Conservation (phyloP, 1,140 invertebrate genomes). For the Bombus fervidus region DNA sequence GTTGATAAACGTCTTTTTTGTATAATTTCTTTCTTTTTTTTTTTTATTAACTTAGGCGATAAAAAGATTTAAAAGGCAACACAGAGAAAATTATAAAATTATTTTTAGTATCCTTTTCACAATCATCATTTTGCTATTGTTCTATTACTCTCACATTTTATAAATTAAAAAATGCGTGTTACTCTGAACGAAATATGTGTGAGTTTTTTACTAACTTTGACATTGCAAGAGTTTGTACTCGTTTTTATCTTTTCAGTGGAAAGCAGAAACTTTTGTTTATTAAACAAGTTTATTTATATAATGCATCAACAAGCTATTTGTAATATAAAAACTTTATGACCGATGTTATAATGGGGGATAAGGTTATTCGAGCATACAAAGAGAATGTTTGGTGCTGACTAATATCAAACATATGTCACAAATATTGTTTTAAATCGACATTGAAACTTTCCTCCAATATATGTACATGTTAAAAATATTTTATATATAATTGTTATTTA, state of each 20-base stretch:
- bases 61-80: not conserved
- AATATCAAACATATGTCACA: slow-evolving; percentile 26
- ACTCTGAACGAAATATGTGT: not conserved
- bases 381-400: slow-evolving; percentile 31
- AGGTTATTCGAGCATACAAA: slow-evolving; percentile 23
- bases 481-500: slow-evolving; percentile 54
- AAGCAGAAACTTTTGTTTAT: not conserved
- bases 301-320: slow-evolving; percentile 36
- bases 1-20: slow-evolving; percentile 37
- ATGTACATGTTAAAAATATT: slow-evolving; percentile 51
- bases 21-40: not conserved
- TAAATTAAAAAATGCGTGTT: not conserved
- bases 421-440: slow-evolving; percentile 30
- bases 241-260: not conserved
- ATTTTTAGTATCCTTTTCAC: not conserved
- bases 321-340: slow-evolving; percentile 18
- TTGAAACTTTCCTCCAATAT: slow-evolving; percentile 24
- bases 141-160: not conserved
- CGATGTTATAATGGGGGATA: slow-evolving; percentile 2
- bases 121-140: not conserved
- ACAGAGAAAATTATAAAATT: not conserved
- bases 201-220: slow-evolving; percentile 28
- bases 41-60: slow-evolving; percentile 7
- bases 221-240: slow-evolving; percentile 1
- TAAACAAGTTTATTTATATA: slow-evolving; percentile 3